Evolutionary conservation across 2,797 vertebrate genomes (phyloP), one percentile per base, ranked within the genome.

Genomic region (Clarias platycephalus): DNA sequence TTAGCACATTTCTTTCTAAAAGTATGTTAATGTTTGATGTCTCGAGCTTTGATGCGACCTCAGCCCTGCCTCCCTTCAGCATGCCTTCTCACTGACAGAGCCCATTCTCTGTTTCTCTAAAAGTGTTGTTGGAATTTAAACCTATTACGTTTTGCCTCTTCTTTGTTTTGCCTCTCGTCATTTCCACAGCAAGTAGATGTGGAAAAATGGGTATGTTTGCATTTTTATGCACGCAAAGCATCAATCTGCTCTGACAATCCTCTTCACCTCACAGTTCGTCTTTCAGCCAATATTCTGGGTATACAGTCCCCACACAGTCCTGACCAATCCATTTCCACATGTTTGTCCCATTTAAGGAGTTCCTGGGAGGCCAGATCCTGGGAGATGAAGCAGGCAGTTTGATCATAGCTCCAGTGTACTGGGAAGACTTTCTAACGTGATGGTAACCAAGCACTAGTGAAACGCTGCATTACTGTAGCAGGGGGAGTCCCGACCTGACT

Each of bases 131-230:
- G 75, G 75, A 60, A 37, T 78, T 78, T 3, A 60, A 84, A 91
- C 91, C 91, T 93, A 92, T 95, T 91, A 92, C 92, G 92, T 93
- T 93, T 92, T 93, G 88, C 94, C 93, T 86, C 86, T 87, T 90
- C 83, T 91, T 79, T 88, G 74, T 58, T 91, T 79, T 88, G 68
- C 63, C 81, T 68, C 68, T 86, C 92, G 94, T 95, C 95, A 94
- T 95, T 95, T 94, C 93, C 93, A 95, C 96, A 97, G 96, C 95
- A 95, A 94, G 95, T 97, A 96, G 96, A 97, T 95, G 93, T 97
- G 95, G 95, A 97, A 96, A 96, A 96, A 94, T 96, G 96, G 96
- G 96, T 97, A 96, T 92, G 96, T 97, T 91, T 94, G 91, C 93
- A 89, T 92, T 90, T 92, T 89, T 93, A 93, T 93, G 89, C 90